These are phyloP conservation scores for Dryas iulia DNA, from an alignment of 1,140 invertebrate genomes.

Conservation along the genomic window DNA sequence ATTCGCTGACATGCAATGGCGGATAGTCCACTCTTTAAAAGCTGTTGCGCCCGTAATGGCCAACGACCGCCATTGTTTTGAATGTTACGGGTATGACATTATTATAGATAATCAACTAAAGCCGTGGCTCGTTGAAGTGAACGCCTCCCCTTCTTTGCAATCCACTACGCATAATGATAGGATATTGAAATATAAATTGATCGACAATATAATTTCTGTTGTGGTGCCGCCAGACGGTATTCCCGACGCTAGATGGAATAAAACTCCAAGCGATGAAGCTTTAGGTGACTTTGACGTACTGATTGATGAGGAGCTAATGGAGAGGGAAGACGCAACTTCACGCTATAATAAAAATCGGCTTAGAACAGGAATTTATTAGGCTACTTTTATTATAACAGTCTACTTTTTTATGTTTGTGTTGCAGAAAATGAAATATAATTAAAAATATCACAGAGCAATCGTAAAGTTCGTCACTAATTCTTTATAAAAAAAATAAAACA, in stretches of 20 bases:
- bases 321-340: too few relatives aligned
- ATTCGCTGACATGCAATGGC: too few relatives aligned
- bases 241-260: constrained; percentile 95
- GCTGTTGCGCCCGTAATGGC: constrained; percentile 91
- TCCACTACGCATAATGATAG: constrained; percentile 96
- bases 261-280: constrained; percentile 87
- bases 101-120: constrained; percentile 91
- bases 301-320: constrained; percentile 89
- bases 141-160: constrained; percentile 95
- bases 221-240: constrained; percentile 93
- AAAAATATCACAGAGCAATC: too few relatives aligned
- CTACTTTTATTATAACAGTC: not conserved
- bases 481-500: too few relatives aligned
- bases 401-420: not conserved
- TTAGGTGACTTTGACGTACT: constrained; percentile 94
- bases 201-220: constrained; percentile 95
- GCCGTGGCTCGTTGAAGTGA: constrained; percentile 94
- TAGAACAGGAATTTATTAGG: too few relatives aligned
- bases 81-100: constrained; percentile 95
- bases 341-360: too few relatives aligned
- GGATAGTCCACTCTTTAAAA: constrained; percentile 80
- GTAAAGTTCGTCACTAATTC: not conserved
- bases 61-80: constrained; percentile 90
- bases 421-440: not conserved
- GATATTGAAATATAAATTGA: constrained; percentile 96